phyloP scores from a whole-genome alignment of 92 coral and sea anemone species.

The Epizoanthus rinbou region DNA sequence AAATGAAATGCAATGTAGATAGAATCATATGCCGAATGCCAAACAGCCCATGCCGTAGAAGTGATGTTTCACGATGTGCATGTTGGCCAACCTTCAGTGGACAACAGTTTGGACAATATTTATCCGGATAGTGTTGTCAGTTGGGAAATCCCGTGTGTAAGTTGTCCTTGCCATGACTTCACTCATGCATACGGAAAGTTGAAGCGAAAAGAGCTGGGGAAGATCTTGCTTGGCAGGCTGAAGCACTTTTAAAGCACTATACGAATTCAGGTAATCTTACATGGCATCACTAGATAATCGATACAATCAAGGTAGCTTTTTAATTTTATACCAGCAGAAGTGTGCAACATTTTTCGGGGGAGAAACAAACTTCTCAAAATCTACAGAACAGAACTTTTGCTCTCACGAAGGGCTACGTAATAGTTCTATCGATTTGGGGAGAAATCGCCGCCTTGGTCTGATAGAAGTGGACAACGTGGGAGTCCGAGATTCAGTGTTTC shows the following conservation, averaged over 20 bases:
- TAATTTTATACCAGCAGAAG: slow-evolving; percentile 40
- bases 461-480: no score
- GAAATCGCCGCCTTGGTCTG: slow-evolving; percentile 22
- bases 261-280: no score
- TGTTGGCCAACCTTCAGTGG: slow-evolving; percentile 4
- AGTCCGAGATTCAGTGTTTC: no score
- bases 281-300: slow-evolving; percentile 38
- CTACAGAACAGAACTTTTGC: slow-evolving; percentile 32
- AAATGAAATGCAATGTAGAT: no score
- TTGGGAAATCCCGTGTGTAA: no score
- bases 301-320: slow-evolving; percentile 32
- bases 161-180: no score
- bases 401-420: slow-evolving; percentile 41
- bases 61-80: no score
- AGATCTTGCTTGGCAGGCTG: background rate
- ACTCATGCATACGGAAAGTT: no score
- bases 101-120: slow-evolving; percentile 8
- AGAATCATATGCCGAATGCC: no score
- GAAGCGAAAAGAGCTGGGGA: slow-evolving; percentile 32
- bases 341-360: no score
- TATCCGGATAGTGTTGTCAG: slow-evolving; percentile 13
- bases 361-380: slow-evolving; percentile 22
- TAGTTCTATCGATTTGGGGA: slow-evolving; percentile 32
- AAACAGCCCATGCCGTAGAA: no score
- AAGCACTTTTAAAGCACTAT: slow-evolving; percentile 6